Evolutionary conservation across 2,888 invertebrate species (phyloP).

Genomic region (Drosophila neotestacea): DNA sequence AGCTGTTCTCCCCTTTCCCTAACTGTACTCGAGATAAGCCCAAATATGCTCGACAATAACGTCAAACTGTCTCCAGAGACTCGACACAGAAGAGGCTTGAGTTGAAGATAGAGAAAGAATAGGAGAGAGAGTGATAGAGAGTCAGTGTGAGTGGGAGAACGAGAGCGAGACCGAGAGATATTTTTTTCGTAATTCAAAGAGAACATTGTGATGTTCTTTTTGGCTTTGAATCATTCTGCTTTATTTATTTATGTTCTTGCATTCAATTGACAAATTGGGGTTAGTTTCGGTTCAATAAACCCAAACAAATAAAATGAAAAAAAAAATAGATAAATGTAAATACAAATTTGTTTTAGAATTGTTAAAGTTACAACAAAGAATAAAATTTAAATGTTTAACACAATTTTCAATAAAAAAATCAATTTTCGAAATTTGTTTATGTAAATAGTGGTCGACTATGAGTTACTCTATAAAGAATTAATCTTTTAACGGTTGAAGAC

Average conservation of each 20-base stretch:
- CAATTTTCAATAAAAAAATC: constrained; percentile 3
- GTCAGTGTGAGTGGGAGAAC: not conserved
- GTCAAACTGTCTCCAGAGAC: constrained; percentile 66
- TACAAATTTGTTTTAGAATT: constrained; percentile 24
- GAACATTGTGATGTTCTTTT: constrained; percentile 21
- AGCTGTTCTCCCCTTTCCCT: not conserved
- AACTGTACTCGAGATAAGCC: constrained; percentile 45
- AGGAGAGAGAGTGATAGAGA: not conserved
- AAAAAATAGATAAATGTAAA: constrained; percentile 12
- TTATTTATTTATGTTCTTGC: constrained; percentile 22
- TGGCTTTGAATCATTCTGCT: constrained; percentile 11
- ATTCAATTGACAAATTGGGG: constrained; percentile 64
- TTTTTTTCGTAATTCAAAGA: constrained; percentile 46
- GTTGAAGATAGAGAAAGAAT: not conserved
- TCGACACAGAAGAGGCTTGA: not conserved
- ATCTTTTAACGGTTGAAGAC: not conserved
- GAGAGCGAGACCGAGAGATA: constrained; percentile 9
- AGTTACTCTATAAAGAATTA: constrained; percentile 4
- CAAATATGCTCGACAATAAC: constrained; percentile 55
- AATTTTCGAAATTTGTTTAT: not conserved
- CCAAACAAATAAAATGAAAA: constrained; percentile 43
- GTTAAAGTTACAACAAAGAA: constrained; percentile 16
- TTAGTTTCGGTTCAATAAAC: constrained; percentile 73
- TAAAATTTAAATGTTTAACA: constrained; percentile 30
- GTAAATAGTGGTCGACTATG: not conserved